Evolutionary conservation across 2,888 invertebrate species (phyloP).

Genomic region (Drosophila histrio): DNA sequence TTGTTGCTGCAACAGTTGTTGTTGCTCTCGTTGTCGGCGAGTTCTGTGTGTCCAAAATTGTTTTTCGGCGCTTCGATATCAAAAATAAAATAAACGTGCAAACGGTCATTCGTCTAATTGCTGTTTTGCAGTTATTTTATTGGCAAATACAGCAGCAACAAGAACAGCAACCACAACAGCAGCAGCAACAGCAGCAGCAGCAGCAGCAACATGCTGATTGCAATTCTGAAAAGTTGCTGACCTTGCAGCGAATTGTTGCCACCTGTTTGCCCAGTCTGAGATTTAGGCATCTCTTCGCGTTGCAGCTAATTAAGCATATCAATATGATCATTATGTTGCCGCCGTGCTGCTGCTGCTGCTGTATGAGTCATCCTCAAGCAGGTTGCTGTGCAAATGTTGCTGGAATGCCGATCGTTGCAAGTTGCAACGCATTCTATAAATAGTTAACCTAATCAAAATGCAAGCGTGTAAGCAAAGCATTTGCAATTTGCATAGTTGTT

Average conservation of each 20-base stretch:
- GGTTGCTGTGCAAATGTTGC: conserved; percentile 32
- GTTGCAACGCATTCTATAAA: conserved; percentile 66
- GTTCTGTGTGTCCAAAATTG: conserved; percentile 32
- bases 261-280: conserved; percentile 65
- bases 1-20: conserved; percentile 1
- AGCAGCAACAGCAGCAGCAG: neutral
- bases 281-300: conserved; percentile 33
- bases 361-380: conserved; percentile 53
- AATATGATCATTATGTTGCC: conserved; percentile 50
- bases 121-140: conserved; percentile 21
- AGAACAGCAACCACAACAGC: conserved; percentile 11
- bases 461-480: conserved; percentile 77
- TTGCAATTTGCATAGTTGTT: conserved; percentile 68
- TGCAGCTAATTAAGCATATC: conserved; percentile 71
- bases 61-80: conserved; percentile 3
- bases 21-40: conserved; percentile 37
- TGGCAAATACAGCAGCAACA: conserved; percentile 1
- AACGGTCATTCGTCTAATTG: conserved; percentile 25
- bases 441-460: conserved; percentile 78
- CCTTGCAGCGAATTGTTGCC: conserved; percentile 62
- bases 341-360: conserved; percentile 28
- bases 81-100: conserved; percentile 13
- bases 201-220: neutral
- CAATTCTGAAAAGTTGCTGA: conserved; percentile 64
- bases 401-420: conserved; percentile 62